A percentile compares a stretch with the other conserved stretches of the same genome.
These are phyloP conservation scores for Coregonus suidteri DNA, from an alignment of 2,797 vertebrate species.

Conservation along the genomic window DNA sequence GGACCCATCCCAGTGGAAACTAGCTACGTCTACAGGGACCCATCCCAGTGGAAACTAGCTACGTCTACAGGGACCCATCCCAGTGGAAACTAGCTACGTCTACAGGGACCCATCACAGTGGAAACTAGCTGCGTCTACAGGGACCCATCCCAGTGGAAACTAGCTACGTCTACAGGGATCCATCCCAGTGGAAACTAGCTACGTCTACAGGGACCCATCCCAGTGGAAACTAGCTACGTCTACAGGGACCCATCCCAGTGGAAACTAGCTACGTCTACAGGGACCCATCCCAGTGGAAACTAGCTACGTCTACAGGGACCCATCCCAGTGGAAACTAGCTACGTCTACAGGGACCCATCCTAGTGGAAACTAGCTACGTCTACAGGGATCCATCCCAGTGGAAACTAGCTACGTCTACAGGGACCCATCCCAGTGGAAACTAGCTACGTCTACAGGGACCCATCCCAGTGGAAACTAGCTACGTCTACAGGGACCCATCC, in stretches of 20 bases:
- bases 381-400: too few species aligned
- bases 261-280: slow-evolving; percentile 7
- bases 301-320: background rate
- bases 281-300: too few species aligned
- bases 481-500: too few species aligned
- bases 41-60: slow-evolving; percentile 10
- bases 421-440: too few species aligned
- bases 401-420: slow-evolving; percentile 7
- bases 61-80: too few species aligned
- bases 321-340: slow-evolving; percentile 10
- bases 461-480: slow-evolving; percentile 10
- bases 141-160: too few species aligned
- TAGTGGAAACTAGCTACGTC: slow-evolving; percentile 2
- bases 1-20: too few species aligned
- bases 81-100: slow-evolving; percentile 1
- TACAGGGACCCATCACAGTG: slow-evolving; percentile 10
- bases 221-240: slow-evolving; percentile 1
- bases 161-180: background rate
- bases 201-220: too few species aligned
- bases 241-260: too few species aligned
- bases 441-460: background rate
- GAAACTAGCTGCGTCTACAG: slow-evolving; percentile 7
- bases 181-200: slow-evolving; percentile 10
- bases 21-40: background rate
- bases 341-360: too few species aligned